Percentiles rank a stretch among this genome's conserved stretches.
Evolutionary conservation across 2,888 invertebrate genomes (phyloP).

Genomic region (Ormyrus labotus): DNA sequence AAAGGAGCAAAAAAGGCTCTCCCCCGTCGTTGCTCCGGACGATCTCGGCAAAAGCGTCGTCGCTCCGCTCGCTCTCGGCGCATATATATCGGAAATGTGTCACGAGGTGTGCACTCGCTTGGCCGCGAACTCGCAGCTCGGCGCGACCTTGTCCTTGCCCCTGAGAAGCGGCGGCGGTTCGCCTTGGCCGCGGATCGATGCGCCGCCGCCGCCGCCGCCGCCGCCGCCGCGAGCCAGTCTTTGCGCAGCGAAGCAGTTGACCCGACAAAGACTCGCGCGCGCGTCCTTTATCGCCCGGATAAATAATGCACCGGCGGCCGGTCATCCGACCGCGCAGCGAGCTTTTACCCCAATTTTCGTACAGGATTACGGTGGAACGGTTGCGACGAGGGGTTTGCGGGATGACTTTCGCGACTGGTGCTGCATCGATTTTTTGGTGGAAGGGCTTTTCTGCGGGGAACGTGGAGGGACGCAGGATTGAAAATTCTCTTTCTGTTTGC

Average conservation of each 20-base stretch:
- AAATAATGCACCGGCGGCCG: background rate
- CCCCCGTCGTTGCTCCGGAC: background rate
- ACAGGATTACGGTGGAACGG: too few relatives aligned
- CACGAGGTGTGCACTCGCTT: background rate
- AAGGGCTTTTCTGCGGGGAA: too few relatives aligned
- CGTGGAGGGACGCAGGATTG: too few relatives aligned
- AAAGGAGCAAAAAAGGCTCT: background rate
- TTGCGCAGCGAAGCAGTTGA: too few relatives aligned
- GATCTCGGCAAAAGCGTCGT: too few relatives aligned
- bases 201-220: constrained; percentile 43
- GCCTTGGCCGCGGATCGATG: constrained; percentile 71
- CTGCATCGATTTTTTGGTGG: too few relatives aligned
- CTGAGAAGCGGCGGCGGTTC: constrained; percentile 57
- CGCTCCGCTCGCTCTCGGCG: constrained; percentile 1
- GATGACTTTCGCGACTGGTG: too few relatives aligned
- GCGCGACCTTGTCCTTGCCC: constrained; percentile 71
- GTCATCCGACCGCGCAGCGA: background rate
- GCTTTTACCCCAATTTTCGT: background rate
- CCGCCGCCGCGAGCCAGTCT: background rate
- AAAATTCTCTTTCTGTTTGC: too few relatives aligned
- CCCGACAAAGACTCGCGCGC: too few relatives aligned
- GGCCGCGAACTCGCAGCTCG: constrained; percentile 44
- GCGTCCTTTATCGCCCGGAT: too few relatives aligned
- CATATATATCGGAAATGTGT: too few relatives aligned
- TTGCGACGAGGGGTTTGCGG: too few relatives aligned